These are phyloP conservation scores for Melanophora roralis DNA, from an alignment of 2,888 invertebrate genomes.

Conservation along the genomic window DNA sequence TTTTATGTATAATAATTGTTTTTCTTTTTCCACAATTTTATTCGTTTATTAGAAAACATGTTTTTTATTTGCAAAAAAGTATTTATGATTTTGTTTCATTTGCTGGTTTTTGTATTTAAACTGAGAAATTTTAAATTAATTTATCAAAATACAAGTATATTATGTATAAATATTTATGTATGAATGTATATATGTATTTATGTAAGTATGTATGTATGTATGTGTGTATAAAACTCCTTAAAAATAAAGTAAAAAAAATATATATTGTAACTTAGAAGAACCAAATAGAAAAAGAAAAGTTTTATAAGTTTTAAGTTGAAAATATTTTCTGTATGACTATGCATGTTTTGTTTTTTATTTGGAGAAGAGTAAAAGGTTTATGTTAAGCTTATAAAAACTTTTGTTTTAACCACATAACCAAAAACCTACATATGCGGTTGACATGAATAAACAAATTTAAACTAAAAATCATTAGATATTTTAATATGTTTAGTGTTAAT, in stretches of 20 bases:
- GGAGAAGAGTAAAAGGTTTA: slow-evolving; percentile 2
- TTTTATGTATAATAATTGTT: slow-evolving; percentile 64
- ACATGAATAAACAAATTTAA: background rate
- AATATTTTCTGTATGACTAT: background rate
- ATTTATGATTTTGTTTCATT: slow-evolving; percentile 44
- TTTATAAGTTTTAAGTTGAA: background rate
- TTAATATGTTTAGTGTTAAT: no score
- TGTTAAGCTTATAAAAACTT: background rate
- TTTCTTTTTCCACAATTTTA: slow-evolving; percentile 47
- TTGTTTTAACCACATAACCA: background rate
- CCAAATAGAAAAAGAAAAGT: background rate
- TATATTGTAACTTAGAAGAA: no score
- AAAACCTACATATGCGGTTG: background rate
- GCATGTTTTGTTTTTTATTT: background rate
- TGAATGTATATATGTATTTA: no score
- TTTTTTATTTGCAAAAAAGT: slow-evolving; percentile 68
- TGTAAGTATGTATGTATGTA: no score
- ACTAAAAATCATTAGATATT: background rate
- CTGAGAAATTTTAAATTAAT: slow-evolving; percentile 18
- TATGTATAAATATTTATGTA: no score
- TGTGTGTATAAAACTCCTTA: slow-evolving; percentile 42
- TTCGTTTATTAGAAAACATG: slow-evolving; percentile 43
- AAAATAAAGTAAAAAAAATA: slow-evolving; percentile 29
- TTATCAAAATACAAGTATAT: slow-evolving; percentile 31
- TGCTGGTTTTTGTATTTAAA: slow-evolving; percentile 25